Evolutionary conservation across 2,888 invertebrate genomes (phyloP).

Genomic region (Ceramica pisi): DNA sequence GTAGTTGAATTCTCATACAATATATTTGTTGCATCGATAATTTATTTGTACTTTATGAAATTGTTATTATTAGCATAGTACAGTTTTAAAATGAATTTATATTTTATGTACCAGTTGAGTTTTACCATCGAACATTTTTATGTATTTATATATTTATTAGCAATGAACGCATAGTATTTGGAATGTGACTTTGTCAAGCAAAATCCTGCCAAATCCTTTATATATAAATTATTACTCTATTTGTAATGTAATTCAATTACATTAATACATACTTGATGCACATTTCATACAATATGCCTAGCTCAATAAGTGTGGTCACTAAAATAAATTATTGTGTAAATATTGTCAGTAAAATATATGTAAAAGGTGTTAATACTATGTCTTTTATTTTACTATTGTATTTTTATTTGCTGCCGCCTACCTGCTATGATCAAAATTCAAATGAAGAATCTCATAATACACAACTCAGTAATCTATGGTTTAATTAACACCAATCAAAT

Average conservation of each 20-base stretch:
- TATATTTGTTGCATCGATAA: slow-evolving; percentile 75
- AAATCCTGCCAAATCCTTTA: slow-evolving; percentile 89
- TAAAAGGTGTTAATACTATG: slow-evolving; percentile 86
- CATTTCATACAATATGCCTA: slow-evolving; percentile 89
- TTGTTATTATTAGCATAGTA: slow-evolving; percentile 74
- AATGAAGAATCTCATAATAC: no score
- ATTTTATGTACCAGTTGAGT: slow-evolving; percentile 85
- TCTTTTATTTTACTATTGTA: slow-evolving; percentile 69
- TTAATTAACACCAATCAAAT: not conserved
- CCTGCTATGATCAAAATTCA: not conserved
- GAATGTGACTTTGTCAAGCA: slow-evolving; percentile 86
- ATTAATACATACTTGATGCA: slow-evolving; percentile 86
- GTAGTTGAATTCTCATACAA: slow-evolving; percentile 72
- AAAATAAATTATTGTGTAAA: slow-evolving; percentile 89
- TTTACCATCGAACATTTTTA: slow-evolving; percentile 75
- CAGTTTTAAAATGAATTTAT: slow-evolving; percentile 75
- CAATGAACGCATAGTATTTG: slow-evolving; percentile 75
- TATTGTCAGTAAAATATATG: slow-evolving; percentile 90
- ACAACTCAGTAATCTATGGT: not conserved
- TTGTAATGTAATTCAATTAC: slow-evolving; percentile 88
- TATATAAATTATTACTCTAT: slow-evolving; percentile 74
- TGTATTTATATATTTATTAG: slow-evolving; percentile 71
- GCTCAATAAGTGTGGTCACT: slow-evolving; percentile 91
- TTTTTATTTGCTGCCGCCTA: slow-evolving; percentile 36
- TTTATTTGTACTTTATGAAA: slow-evolving; percentile 76